These are phyloP conservation scores for Choristoneura fumiferana DNA, from an alignment of 1,140 invertebrate genomes.

Conservation along the genomic window DNA sequence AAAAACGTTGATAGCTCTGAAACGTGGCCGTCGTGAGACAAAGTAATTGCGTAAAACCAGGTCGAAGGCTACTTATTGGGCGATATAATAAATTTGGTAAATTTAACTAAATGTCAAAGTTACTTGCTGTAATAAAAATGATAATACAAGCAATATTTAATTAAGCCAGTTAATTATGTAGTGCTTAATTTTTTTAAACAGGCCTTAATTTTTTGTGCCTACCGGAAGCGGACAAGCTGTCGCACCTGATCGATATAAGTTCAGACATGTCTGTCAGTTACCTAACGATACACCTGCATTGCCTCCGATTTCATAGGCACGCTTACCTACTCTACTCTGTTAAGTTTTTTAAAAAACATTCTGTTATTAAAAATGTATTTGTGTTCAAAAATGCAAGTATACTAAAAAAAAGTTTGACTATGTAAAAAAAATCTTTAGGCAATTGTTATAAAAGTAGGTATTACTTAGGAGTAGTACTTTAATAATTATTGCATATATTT, in stretches of 20 bases:
- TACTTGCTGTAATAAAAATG: constrained; percentile 1
- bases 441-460: no score
- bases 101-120: constrained; percentile 6
- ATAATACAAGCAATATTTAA: constrained; percentile 4
- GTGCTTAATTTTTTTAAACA: neutral
- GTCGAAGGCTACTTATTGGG: constrained; percentile 2
- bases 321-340: no score
- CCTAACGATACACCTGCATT: constrained; percentile 49
- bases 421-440: no score
- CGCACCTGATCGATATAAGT: constrained; percentile 58
- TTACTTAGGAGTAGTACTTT: no score
- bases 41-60: constrained; percentile 15
- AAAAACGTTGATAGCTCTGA: constrained; percentile 11
- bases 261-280: constrained; percentile 57
- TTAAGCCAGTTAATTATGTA: constrained; percentile 3
- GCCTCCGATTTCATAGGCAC: constrained; percentile 10
- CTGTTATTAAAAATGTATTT: no score
- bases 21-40: constrained; percentile 12
- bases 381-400: no score
- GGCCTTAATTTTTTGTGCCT: neutral
- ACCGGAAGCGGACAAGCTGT: constrained; percentile 51
- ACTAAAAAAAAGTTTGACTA: no score
- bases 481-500: no score
- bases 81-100: neutral
- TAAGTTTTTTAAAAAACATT: no score